Percentiles rank a stretch among this genome's conserved stretches.
Evolutionary conservation across 2,797 vertebrate species (phyloP).

Genomic region (Yasuhikotakia modesta): DNA sequence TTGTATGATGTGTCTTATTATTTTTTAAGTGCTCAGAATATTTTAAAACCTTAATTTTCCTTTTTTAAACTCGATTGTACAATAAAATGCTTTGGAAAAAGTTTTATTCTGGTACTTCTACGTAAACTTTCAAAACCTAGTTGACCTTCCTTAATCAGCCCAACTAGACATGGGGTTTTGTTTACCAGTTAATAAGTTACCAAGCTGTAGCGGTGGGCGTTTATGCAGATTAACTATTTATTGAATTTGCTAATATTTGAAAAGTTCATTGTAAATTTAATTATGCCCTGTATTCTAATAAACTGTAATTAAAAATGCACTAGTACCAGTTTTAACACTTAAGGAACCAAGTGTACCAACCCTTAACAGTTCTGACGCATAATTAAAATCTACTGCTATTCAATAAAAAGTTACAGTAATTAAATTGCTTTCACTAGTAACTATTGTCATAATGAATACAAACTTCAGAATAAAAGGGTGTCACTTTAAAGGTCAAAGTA

Average conservation of each 20-base stretch:
- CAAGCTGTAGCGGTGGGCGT: neutral
- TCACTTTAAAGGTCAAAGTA: too few species aligned
- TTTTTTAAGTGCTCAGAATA: neutral
- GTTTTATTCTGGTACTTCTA: neutral
- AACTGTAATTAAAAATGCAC: neutral
- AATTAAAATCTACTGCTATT: slow-evolving; percentile 4
- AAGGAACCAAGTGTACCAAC: neutral
- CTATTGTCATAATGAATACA: neutral
- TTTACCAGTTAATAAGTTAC: neutral
- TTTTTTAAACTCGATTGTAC: neutral
- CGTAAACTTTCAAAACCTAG: neutral
- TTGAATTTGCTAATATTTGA: neutral
- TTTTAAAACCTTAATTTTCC: neutral
- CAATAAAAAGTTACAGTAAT: neutral
- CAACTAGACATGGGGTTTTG: neutral
- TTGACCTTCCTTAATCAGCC: neutral
- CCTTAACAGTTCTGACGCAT: neutral
- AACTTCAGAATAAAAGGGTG: neutral
- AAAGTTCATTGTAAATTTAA: neutral
- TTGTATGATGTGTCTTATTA: neutral
- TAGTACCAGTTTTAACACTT: neutral
- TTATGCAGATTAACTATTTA: neutral
- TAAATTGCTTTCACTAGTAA: neutral
- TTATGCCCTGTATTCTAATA: neutral
- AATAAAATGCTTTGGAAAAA: neutral